Base-by-base conservation (phyloP, 2,113 vertebrate species). In the Heteronetta atricapilla region DNA sequence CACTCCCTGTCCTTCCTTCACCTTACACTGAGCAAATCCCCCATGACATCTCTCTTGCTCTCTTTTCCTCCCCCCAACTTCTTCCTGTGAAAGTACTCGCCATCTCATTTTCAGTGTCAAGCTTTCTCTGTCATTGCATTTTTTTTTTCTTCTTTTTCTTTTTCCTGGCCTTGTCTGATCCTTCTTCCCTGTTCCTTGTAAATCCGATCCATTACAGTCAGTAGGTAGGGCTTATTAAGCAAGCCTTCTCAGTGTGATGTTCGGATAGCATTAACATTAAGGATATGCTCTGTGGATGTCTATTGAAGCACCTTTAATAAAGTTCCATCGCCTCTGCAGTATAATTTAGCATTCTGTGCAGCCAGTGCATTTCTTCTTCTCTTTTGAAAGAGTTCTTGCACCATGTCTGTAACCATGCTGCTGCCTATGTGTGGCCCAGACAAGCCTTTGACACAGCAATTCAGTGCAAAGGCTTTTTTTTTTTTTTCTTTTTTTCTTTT, bases 371-470 rank as follows among this genome's bases (percentile, higher is more conserved):
- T 78, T 44, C 68, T 95, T 81, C 73, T 46, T 46, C 70, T 44
- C 48, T n/a, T 58, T 48, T 48, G 42, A 40, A 46, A 50, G 56
- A 40, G 33, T 4, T 79, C 48, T 68, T 79, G 76, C 2, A 2
- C 3, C 3, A 3, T 88, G 80, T 92, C 74, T 94, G 67, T 82
- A 92, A 31, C 59, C 59, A 82, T 59, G 4, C 44, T 84, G 67
- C 88, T 94, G 89, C 90, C 86, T 93, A 14, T n/a, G 52, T 87
- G 82, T 86, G 88, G 50, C 90, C 64, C 18, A 50, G 69, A 88
- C 80, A 79, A 70, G 53, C 70, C 42, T 69, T 50, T 88, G 91
- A 52, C 82, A 67, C 82, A 68, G 46, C 62, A 93, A 53, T 77
- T 87, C 74, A 46, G 21, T 82, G 34, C 25, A 91, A 89, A 84